These are phyloP conservation scores for Bombus consobrinus DNA, from an alignment of 1,140 invertebrate species.

Conservation along the genomic window DNA sequence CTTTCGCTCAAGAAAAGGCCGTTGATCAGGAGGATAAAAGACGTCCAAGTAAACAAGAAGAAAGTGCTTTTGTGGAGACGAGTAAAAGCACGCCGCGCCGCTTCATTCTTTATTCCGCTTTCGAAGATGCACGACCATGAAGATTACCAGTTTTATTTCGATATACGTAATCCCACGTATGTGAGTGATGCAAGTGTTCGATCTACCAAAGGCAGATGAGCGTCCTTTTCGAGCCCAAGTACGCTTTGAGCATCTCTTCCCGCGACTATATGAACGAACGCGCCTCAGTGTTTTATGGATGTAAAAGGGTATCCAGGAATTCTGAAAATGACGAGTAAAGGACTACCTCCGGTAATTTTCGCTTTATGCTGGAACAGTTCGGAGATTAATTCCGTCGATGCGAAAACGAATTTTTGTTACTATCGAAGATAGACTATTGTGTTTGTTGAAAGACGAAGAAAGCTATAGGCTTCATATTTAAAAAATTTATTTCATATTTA, in stretches of 20 bases:
- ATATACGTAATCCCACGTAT: slow-evolving; percentile 29
- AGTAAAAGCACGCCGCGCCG: slow-evolving; percentile 27
- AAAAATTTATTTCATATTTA: too few relatives aligned
- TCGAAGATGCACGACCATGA: slow-evolving; percentile 5
- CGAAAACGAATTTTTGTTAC: neutral
- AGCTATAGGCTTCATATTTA: too few relatives aligned
- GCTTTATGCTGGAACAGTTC: neutral
- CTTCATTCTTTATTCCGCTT: neutral
- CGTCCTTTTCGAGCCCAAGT: slow-evolving; percentile 30
- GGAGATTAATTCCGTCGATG: too few relatives aligned
- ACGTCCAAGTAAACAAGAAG: slow-evolving; percentile 53
- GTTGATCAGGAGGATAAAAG: slow-evolving; percentile 55
- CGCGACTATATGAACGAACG: neutral
- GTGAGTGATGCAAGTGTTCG: slow-evolving; percentile 38
- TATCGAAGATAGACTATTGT: neutral
- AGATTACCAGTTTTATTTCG: slow-evolving; percentile 60
- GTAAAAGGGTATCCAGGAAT: slow-evolving; percentile 5
- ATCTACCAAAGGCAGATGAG: slow-evolving; percentile 13
- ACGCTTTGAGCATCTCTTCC: slow-evolving; percentile 35
- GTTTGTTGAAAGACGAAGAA: neutral
- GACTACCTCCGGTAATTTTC: neutral
- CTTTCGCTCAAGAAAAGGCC: slow-evolving; percentile 19
- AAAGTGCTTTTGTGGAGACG: slow-evolving; percentile 37
- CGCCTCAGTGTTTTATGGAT: neutral
- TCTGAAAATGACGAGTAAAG: neutral